A percentile compares a stretch with the other conserved stretches of the same genome.
Evolutionary conservation across 2,888 invertebrate species (phyloP).

Genomic region (Melangyna quadrimaculata): DNA sequence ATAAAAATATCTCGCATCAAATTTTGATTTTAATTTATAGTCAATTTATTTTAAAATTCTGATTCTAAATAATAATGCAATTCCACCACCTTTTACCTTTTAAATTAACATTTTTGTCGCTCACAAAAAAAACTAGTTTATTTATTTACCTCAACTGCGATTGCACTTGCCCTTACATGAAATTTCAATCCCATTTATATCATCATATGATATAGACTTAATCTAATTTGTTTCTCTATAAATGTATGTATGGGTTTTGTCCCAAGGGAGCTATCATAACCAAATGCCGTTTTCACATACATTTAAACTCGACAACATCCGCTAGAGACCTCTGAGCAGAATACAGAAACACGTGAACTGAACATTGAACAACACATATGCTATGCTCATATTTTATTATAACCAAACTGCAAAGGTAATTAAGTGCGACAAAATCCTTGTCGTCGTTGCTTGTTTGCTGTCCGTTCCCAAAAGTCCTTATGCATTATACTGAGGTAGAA

Average conservation of each 20-base stretch:
- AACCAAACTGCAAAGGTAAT: slow-evolving; percentile 37
- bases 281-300: not conserved
- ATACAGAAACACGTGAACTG: not conserved
- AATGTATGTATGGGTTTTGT: slow-evolving; percentile 8
- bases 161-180: not conserved
- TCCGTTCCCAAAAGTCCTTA: not conserved
- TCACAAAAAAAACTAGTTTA: not conserved
- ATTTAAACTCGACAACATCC: slow-evolving; percentile 4
- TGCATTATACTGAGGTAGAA: not conserved
- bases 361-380: slow-evolving; percentile 35
- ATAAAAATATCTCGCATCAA: too few relatives aligned
- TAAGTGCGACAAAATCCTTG: slow-evolving; percentile 29
- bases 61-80: not conserved
- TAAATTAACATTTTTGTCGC: not conserved
- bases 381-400: slow-evolving; percentile 48
- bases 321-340: not conserved
- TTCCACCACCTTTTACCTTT: too few relatives aligned
- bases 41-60: not conserved
- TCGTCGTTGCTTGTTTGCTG: not conserved
- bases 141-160: not conserved
- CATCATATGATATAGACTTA: not conserved
- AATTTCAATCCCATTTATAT: slow-evolving; percentile 23
- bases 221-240: slow-evolving; percentile 45
- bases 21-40: too few relatives aligned
- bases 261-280: slow-evolving; percentile 33